Evolutionary conservation across 2,113 vertebrate species (phyloP), one percentile per base, ranked within the genome.

Genomic region (Ammodytes marinus): DNA sequence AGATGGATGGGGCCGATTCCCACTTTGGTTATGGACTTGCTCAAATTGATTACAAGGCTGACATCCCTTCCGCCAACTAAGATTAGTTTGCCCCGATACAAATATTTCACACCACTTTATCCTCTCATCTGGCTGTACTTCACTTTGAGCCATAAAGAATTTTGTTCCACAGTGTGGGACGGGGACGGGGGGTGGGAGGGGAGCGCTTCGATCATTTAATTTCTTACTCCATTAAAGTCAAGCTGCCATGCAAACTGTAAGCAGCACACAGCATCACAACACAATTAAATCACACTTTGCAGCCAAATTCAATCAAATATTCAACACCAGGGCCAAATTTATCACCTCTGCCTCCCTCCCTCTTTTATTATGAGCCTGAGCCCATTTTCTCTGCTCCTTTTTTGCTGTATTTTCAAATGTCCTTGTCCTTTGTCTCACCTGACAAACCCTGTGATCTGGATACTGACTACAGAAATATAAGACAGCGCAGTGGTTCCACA

Each of bases 271-370:
- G 68, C 79, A 81, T 47, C 40, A 74, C 79, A 83, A 83, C 82
- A 77, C 82, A 76, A 70, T 88, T 78, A 74, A 91, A 90, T 91
- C 50, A 49, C 39, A 89, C 74, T 88, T 67, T 71, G 46, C 61
- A 55, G 69, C 82, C 79, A 86, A 74, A 82, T 83, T 89, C 82
- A 78, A 85, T 89, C 80, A 88, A 85, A 89, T 77, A 78, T 89
- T 80, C 78, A 79, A 66, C 60, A 74, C 81, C 53, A 37, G 64
- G 68, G 47, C 66, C 53, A 69, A 77, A 83, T 91, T 69, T 82
- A 86, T 89, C 76, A 86, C 67, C 43, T 69, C 67, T 39, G n/a
- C 0, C 40, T 59, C 68, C 65, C 43, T 65, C 63, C 19, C 17
- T 59, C 79, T 27, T 27, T 27, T 27, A 27, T 76, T 69, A 78